Evolutionary conservation across 2,888 invertebrate species (phyloP), one percentile per base, ranked within the genome.

Genomic region (Oscheius sp.): DNA sequence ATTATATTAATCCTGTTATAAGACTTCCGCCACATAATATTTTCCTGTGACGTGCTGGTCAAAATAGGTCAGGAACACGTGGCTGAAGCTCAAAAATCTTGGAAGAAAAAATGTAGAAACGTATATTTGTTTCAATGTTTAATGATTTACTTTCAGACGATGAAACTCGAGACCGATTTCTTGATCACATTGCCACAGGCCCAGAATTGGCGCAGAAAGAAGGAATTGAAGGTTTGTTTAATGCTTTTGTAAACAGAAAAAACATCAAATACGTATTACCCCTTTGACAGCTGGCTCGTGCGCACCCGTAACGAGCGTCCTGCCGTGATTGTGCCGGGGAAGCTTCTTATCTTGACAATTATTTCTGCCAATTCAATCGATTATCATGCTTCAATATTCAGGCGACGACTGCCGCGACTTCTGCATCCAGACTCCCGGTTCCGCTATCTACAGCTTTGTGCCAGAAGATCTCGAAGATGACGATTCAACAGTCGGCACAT

Each of bases 401-500:
- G 63, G 63, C 63, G 71, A 75, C 50, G 70, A 62, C 33, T 75
- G 75, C 32, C 63, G 70, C 5, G 75, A 72, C 47, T 70, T 57
- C 32, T 74, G 74, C 48, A 70, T 74, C 51, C 50, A 51, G 21
- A 50, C 50, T 5, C 74, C 74, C 2, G 70, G 70, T 37, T 59
- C 76, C 1, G 60, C 68, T 13, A 76, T 78, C 29, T 78, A 78
- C 60, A 73, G 73, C n/a, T 76, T 73, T 58, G 55, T 65, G 1
- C 76, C 78, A 3, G 60, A 59, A 9, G 76, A 78, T 29, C 10
- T 50, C 1, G 76, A 76, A 57, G 70, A 76, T 32, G 78, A 78
- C 57, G 78, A 78, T 7, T 57, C 74, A 0, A 58, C 72, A n/a
- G 21, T 71, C 32, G 70, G 70, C 5, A 68, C 63, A 29, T 78